Base-by-base conservation (phyloP, 2,888 invertebrate genomes). In the Mythimna impura region DNA sequence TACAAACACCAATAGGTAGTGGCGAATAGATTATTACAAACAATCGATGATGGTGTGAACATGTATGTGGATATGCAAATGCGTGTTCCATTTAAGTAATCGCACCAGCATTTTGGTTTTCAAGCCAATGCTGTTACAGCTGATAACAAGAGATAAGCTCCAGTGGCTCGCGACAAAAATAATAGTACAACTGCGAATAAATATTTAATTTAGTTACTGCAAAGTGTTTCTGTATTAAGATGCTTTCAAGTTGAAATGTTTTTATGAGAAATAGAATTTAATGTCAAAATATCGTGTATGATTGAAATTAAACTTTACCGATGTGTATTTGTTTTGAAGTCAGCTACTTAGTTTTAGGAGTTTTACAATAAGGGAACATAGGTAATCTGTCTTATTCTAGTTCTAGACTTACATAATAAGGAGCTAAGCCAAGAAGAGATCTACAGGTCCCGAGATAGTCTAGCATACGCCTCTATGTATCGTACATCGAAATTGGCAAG, bases 1-100 rank as follows among this genome's bases (percentile, higher is more conserved):
- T 30, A 58, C n/a, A 61, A 22, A 12, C 22, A 47, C 17, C n/a
- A 3, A 54, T 22, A 54, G 5, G 34, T 62, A 57, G 40, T 22
- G 34, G 12, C 17, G 36, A 8, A 57, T 47, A 25, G 22, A 30
- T 36, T 36, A 22, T 64, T 36, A 34, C 36, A 58, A 75, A 75
- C 66, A 78, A 77, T 57, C 61, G 71, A 81, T 80, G 70, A 81
- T 80, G 80, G 80, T 84, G 81, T 84, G 82, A 62, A 84, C 86
- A 77, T 84, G 76, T 83, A 82, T 85, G 86, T 91, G 82, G 87
- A 89, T 92, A 94, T 94, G 94, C 90, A 92, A 94, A 95, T 93
- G 54, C 80, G 82, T 88, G 93, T 87, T 88, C 94, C 89, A 93
- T 89, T 94, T 93, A 88, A 88, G 84, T 92, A 92, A 93, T 93